Percentiles rank a stretch among this genome's conserved stretches.
phyloP scores from a whole-genome alignment of 2,797 vertebrate genomes.

The Bovichtus variegatus region DNA sequence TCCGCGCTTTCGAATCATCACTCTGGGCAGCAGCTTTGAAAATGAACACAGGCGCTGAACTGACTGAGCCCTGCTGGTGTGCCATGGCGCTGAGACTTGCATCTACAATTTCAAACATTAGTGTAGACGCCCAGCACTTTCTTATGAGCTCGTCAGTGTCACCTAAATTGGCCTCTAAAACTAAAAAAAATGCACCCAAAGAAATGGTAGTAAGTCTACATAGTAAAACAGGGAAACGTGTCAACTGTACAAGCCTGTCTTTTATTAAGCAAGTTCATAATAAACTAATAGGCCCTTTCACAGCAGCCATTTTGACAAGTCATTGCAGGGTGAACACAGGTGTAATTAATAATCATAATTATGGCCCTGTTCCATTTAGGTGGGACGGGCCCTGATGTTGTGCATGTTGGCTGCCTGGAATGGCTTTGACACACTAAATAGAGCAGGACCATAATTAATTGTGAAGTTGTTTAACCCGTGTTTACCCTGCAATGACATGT shows the following conservation, averaged over 20 bases:
- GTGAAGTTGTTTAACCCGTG: too few species aligned
- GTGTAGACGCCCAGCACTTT: background rate
- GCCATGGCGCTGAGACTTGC: constrained; percentile 4
- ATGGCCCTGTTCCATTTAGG: too few species aligned
- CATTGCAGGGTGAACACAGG: too few species aligned
- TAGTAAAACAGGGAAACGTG: background rate
- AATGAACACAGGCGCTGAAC: background rate
- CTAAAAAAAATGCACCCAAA: background rate
- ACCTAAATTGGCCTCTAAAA: background rate
- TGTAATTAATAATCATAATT: too few species aligned
- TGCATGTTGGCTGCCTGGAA: too few species aligned
- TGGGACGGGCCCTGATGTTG: too few species aligned
- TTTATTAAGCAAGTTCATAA: background rate
- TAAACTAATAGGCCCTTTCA: too few species aligned
- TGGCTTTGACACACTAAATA: too few species aligned
- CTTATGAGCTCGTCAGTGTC: background rate
- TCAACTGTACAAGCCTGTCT: background rate
- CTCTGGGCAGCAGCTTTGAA: constrained; percentile 9
- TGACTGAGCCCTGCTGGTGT: constrained; percentile 5
- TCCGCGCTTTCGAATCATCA: constrained; percentile 1
- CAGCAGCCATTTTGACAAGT: too few species aligned
- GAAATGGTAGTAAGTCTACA: background rate
- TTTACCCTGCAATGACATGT: too few species aligned
- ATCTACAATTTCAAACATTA: background rate
- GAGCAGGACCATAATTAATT: too few species aligned